Evolutionary conservation across 2,888 invertebrate species (phyloP).

Genomic region (Andrena marginata): DNA sequence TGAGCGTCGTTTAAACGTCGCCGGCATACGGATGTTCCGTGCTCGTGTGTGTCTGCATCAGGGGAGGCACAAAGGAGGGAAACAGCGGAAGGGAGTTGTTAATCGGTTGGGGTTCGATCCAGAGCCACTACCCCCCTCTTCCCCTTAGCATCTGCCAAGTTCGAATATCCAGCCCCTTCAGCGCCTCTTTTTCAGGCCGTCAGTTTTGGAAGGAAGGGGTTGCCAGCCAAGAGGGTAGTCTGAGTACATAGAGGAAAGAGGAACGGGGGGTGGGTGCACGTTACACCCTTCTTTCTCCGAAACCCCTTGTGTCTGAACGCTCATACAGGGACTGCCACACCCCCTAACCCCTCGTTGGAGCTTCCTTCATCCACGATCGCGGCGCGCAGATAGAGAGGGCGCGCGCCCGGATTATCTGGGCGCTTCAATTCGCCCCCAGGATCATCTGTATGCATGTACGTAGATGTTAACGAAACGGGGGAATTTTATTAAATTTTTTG

Average conservation of each 20-base stretch:
- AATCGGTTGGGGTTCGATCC: slow-evolving; percentile 64
- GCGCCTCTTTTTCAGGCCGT: slow-evolving; percentile 60
- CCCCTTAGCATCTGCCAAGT: slow-evolving; percentile 57
- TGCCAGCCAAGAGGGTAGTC: slow-evolving; percentile 50
- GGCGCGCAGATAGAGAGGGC: slow-evolving; percentile 19
- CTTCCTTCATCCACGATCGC: slow-evolving; percentile 29
- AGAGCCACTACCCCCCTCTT: not conserved
- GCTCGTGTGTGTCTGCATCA: slow-evolving; percentile 1
- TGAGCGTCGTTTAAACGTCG: slow-evolving; percentile 37
- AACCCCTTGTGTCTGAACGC: slow-evolving; percentile 16
- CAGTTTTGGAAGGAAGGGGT: slow-evolving; percentile 56
- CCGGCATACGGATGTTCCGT: slow-evolving; percentile 17
- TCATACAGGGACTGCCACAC: not conserved
- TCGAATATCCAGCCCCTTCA: slow-evolving; percentile 61
- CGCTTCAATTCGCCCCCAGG: not conserved
- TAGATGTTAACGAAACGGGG: not conserved
- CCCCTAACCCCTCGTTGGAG: not conserved
- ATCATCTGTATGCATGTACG: not conserved
- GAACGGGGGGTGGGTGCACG: slow-evolving; percentile 1
- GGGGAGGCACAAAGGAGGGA: slow-evolving; percentile 18
- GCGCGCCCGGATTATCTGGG: slow-evolving; percentile 16
- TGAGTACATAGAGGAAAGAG: slow-evolving; percentile 30
- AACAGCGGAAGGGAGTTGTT: slow-evolving; percentile 51
- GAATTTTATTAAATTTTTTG: not conserved
- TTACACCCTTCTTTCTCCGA: slow-evolving; percentile 32